Evolutionary conservation across 2,888 invertebrate genomes (phyloP), one percentile per base, ranked within the genome.

Genomic region (Villa cingulata): DNA sequence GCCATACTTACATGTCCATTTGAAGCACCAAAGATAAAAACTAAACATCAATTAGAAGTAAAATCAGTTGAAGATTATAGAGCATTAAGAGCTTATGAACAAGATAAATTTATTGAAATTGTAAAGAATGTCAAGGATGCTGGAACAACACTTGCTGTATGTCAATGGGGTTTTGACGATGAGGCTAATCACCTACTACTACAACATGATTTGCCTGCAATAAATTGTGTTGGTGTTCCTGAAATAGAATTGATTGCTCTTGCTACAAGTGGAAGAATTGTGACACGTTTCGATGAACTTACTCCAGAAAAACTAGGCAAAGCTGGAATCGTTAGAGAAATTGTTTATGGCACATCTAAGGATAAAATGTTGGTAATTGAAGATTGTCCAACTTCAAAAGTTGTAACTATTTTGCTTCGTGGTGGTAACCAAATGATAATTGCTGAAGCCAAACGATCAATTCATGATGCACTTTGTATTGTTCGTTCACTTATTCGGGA

Each of bases 151-250:
- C 74, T 99, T 43, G 98, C 95, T 1, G 96, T 98, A 64, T 98
- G 98, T 67, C 98, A 98, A 62, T 98, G 98, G 97, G 98, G 98
- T 52, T 98, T 98, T 68, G 98, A 98, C 67, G 98, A 98, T 68
- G 98, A 98, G 70, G 98, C 98, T 2, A 98, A 98, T 72, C 98
- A 98, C 70, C 76, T 98, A 46, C 76, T 98, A 46, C 74, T 97
- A 18, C 87, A 96, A 61, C 83, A 87, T 57, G 72, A 87, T 37
- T 72, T 98, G 49, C 98, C 98, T 0, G 98, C 98, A 14, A 94
- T 97, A 9, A 77, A 97, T 60, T 98, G 97, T 97, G 97, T 98
- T 46, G 97, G 98, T 42, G 98, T 98, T 0, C 96, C 96, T 0
- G 98, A 99, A 75, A 97, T 98, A 64, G 98, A 98, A 72, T 74